These are phyloP conservation scores for Mya arenaria DNA, from an alignment of 1,140 invertebrate genomes.

Conservation along the genomic window DNA sequence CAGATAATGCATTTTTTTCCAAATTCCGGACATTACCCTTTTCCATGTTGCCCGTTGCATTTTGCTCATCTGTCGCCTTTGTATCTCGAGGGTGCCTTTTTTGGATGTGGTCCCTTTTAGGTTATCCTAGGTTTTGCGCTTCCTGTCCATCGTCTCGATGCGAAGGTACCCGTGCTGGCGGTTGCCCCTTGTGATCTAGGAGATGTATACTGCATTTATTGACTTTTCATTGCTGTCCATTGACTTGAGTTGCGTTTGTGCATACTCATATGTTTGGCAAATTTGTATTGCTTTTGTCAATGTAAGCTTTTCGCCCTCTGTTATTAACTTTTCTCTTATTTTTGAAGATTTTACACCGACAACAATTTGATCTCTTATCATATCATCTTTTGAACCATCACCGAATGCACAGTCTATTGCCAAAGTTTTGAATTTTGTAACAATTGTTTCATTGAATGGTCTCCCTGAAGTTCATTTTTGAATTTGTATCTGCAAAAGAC, in stretches of 20 bases:
- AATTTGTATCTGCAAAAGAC: background rate
- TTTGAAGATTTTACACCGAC: conserved; percentile 3
- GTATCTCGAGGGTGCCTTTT: too few relatives aligned
- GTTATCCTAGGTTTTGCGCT: too few relatives aligned
- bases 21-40: background rate
- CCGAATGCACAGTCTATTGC: too few relatives aligned
- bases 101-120: too few relatives aligned
- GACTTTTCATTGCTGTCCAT: background rate
- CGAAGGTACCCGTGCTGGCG: too few relatives aligned
- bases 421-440: background rate
- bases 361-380: conserved; percentile 4
- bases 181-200: too few relatives aligned
- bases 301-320: conserved; percentile 26
- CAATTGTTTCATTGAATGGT: background rate
- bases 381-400: too few relatives aligned
- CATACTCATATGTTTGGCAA: background rate
- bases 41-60: background rate
- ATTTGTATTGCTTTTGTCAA: conserved; percentile 21
- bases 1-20: background rate
- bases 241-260: background rate
- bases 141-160: too few relatives aligned
- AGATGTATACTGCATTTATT: too few relatives aligned
- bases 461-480: background rate
- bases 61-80: background rate
- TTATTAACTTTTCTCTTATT: conserved; percentile 29